phyloP scores from a whole-genome alignment of 2,113 vertebrate species.

The Rhinoptilus africanus region DNA sequence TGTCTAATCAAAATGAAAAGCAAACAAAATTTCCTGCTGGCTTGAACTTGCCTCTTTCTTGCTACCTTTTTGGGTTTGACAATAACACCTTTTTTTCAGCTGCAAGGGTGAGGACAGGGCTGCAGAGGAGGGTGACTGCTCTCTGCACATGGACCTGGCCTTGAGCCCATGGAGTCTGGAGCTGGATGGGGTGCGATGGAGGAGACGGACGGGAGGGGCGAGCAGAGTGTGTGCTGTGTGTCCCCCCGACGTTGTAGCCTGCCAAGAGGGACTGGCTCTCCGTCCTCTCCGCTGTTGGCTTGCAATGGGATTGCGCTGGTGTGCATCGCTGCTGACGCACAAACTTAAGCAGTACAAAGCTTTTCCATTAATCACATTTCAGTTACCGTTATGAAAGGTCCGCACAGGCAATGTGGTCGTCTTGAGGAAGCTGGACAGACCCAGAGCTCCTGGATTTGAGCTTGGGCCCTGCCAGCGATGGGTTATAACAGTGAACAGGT shows the following conservation, averaged over 20 bases:
- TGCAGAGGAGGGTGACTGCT: neutral
- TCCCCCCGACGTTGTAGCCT: too few relatives aligned
- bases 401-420: accelerated
- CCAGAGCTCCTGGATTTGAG: neutral
- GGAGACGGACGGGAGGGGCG: accelerated
- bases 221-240: accelerated
- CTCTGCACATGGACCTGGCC: accelerated
- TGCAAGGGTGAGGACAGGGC: neutral
- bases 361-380: too few relatives aligned
- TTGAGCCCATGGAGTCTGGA: accelerated
- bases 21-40: neutral
- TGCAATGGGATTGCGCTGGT: neutral
- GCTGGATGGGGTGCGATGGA: neutral
- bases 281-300: neutral
- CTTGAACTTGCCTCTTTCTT: neutral
- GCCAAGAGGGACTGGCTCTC: neutral
- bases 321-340: neutral
- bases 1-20: neutral
- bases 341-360: neutral
- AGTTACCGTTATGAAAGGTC: accelerated
- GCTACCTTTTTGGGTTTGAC: neutral
- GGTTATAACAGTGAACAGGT: neutral
- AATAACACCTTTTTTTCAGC: neutral
- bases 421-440: neutral
- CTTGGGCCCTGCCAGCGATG: neutral